Conservation (phyloP, 2,888 invertebrate species). For the Kuschelorhynchus macadamiae region DNA sequence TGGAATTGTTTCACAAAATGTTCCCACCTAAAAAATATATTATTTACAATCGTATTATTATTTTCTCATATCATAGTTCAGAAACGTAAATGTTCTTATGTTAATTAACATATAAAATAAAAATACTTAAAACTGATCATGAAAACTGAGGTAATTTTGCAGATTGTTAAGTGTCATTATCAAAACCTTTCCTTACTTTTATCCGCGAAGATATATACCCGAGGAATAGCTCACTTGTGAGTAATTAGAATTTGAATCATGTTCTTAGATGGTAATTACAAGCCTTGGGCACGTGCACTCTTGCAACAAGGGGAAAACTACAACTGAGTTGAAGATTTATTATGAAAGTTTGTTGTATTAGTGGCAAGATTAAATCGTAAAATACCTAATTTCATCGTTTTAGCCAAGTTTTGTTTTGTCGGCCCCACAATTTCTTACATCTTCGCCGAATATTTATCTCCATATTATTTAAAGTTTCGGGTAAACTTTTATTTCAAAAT, state of each 20-base stretch:
- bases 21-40: no score
- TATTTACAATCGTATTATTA: no score
- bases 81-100: no score
- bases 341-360: constrained; percentile 61
- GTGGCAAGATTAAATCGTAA: constrained; percentile 61
- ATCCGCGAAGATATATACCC: constrained; percentile 21
- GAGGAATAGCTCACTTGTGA: constrained; percentile 30
- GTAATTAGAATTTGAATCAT: constrained; percentile 48
- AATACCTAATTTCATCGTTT: constrained; percentile 59
- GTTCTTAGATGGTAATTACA: constrained; percentile 44
- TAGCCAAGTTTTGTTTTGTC: constrained; percentile 55
- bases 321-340: constrained; percentile 61
- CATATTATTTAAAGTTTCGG: constrained; percentile 53
- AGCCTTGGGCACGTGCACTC: constrained; percentile 55
- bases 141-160: no score
- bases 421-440: constrained; percentile 56
- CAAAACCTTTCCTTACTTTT: no score
- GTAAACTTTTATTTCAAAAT: constrained; percentile 39
- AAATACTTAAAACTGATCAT: no score
- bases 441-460: constrained; percentile 55
- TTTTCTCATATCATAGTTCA: no score
- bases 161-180: no score
- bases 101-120: no score
- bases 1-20: no score
- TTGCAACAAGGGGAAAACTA: constrained; percentile 50